Percentiles rank a stretch among this genome's conserved stretches.
Conservation (phyloP, 2,113 vertebrate genomes). For the Neodon shergylaensis region DNA sequence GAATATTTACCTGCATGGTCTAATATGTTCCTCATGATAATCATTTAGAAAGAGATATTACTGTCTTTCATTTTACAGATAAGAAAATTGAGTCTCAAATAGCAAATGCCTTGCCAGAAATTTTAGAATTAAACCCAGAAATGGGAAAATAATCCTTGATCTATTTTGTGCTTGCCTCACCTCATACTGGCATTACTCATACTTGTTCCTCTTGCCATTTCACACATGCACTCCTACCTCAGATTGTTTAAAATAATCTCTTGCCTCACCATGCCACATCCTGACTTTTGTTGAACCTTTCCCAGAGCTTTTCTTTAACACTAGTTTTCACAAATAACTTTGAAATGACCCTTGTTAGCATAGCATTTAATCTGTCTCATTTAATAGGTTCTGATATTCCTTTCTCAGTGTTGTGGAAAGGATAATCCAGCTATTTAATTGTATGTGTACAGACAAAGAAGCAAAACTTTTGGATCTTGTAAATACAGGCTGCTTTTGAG, state of each 20-base stretch:
- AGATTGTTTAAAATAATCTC: not conserved
- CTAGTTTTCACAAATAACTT: not conserved
- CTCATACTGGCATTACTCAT: not conserved
- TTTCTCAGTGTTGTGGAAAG: not conserved
- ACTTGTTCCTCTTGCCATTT: not conserved
- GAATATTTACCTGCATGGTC: not conserved
- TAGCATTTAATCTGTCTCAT: not conserved
- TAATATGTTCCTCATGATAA: not conserved
- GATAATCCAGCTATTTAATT: not conserved
- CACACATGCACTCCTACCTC: not conserved
- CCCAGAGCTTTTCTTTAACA: not conserved
- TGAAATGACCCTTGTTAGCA: not conserved
- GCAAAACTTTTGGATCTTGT: not conserved
- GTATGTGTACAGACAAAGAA: not conserved
- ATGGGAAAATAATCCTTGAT: not conserved
- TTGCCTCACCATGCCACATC: not conserved
- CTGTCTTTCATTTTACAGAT: not conserved
- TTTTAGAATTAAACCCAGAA: not conserved
- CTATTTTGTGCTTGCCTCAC: not conserved
- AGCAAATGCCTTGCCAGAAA: not conserved
- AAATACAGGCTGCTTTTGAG: not conserved
- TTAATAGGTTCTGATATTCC: not conserved
- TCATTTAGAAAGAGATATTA: not conserved
- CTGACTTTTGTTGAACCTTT: not conserved
- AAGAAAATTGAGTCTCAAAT: conserved; percentile 5